Evolutionary conservation across 30 jellyfish, hydroid and myxozoan genomes (phyloP).

Genomic region (Clytia hemisphaerica): DNA sequence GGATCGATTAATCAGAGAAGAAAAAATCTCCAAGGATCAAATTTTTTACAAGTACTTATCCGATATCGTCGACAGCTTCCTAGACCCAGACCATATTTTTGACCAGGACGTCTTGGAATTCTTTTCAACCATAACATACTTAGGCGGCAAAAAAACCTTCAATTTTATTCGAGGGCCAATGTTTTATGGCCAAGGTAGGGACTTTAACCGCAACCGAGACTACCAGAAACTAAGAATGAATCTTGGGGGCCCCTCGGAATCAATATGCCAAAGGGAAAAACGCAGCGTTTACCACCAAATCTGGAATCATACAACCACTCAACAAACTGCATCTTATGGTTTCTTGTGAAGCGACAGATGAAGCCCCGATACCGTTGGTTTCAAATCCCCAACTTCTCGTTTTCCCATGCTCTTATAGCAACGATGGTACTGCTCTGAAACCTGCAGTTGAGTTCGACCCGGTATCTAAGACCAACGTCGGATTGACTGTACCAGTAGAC

Average conservation of each 20-base stretch:
- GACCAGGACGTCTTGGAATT: conserved; percentile 11
- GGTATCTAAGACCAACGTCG: no score
- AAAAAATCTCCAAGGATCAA: conserved; percentile 3
- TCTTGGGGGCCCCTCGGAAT: conserved; percentile 36
- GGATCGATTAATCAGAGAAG: conserved; percentile 1
- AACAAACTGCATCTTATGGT: conserved; percentile 23
- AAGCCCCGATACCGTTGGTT: no score
- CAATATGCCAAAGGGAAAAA: conserved; percentile 15
- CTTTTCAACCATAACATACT: conserved; percentile 1
- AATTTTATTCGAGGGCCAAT: conserved; percentile 23
- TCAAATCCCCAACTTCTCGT: no score
- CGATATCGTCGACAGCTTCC: conserved; percentile 18
- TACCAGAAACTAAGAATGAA: conserved; percentile 23
- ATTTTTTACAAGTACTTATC: conserved; percentile 25
- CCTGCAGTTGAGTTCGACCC: not conserved
- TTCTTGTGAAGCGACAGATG: conserved; percentile 8
- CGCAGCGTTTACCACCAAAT: conserved; percentile 30
- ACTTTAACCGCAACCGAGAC: conserved; percentile 1
- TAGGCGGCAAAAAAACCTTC: conserved; percentile 25
- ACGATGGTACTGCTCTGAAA: no score
- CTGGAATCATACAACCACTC: conserved; percentile 34
- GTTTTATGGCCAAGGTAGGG: conserved; percentile 18
- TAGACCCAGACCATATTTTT: conserved; percentile 6
- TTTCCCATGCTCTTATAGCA: conserved; percentile 17
- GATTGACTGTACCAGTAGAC: conserved; percentile 5